Conservation (phyloP, 2,797 vertebrate species). For the Echeneis naucrates region DNA sequence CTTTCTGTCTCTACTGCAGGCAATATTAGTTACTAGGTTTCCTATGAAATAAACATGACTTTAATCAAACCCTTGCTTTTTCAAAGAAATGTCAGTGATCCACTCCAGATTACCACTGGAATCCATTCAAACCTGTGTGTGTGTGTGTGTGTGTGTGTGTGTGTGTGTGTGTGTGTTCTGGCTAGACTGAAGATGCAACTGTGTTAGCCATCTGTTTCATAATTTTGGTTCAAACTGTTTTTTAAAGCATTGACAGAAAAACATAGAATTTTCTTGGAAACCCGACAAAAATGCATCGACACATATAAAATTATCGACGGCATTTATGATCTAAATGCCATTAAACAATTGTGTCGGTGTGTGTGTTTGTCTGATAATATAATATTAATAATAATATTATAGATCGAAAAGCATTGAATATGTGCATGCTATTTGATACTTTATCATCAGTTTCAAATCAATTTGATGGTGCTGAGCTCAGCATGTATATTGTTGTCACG, state of each 20-base stretch:
- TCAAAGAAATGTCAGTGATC: neutral
- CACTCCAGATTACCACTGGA: neutral
- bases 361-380: no score
- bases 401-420: neutral
- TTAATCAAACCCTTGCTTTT: neutral
- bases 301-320: neutral
- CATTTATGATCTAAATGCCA: neutral
- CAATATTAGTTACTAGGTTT: neutral
- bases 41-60: constrained; percentile 5
- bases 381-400: no score
- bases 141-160: neutral
- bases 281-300: neutral
- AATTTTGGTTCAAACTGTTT: constrained; percentile 1
- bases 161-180: constrained; percentile 4
- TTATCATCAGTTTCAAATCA: neutral
- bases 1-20: neutral
- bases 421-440: neutral
- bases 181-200: constrained; percentile 23
- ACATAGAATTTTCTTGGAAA: neutral
- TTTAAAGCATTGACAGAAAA: neutral
- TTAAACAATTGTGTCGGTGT: no score
- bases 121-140: neutral
- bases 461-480: constrained; percentile 40
- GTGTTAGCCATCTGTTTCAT: constrained; percentile 39
- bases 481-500: constrained; percentile 33